phyloP scores from a whole-genome alignment of 2,797 vertebrate genomes.

The Sebastolobus alascanus region DNA sequence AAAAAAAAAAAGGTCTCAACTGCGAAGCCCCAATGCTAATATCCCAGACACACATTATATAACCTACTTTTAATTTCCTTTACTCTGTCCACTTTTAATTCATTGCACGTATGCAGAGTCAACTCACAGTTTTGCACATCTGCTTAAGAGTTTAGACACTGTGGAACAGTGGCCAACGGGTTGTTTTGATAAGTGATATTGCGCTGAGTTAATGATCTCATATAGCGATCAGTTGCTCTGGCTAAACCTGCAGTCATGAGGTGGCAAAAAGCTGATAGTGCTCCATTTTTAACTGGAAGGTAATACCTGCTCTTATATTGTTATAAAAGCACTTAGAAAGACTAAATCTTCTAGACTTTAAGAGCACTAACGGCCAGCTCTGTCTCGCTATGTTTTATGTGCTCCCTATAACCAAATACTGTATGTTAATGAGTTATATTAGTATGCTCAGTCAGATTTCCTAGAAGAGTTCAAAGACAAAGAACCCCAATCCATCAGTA shows the following conservation, averaged over 20 bases:
- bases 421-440: slow-evolving; percentile 71
- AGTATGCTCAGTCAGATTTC: slow-evolving; percentile 66
- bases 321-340: slow-evolving; percentile 21
- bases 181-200: slow-evolving; percentile 38
- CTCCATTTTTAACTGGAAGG: slow-evolving; percentile 15
- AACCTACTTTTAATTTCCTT: slow-evolving; percentile 10
- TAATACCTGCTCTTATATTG: slow-evolving; percentile 10
- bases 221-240: slow-evolving; percentile 8
- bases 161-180: slow-evolving; percentile 14
- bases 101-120: not conserved
- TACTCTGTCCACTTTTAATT: slow-evolving; percentile 11
- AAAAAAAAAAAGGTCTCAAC: not conserved
- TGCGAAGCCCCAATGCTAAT: not conserved
- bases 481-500: slow-evolving; percentile 69
- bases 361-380: slow-evolving; percentile 17
- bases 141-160: slow-evolving; percentile 26
- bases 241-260: slow-evolving; percentile 44
- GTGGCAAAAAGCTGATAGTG: slow-evolving; percentile 21
- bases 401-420: slow-evolving; percentile 58
- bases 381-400: slow-evolving; percentile 48
- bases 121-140: slow-evolving; percentile 17
- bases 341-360: slow-evolving; percentile 49
- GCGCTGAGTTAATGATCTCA: slow-evolving; percentile 24
- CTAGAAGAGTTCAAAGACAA: slow-evolving; percentile 76
- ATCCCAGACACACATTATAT: not conserved